Percentiles rank a stretch among this genome's conserved stretches.
These are phyloP conservation scores for Agonopterix heracliana DNA, from an alignment of 2,888 invertebrate species.

Conservation along the genomic window DNA sequence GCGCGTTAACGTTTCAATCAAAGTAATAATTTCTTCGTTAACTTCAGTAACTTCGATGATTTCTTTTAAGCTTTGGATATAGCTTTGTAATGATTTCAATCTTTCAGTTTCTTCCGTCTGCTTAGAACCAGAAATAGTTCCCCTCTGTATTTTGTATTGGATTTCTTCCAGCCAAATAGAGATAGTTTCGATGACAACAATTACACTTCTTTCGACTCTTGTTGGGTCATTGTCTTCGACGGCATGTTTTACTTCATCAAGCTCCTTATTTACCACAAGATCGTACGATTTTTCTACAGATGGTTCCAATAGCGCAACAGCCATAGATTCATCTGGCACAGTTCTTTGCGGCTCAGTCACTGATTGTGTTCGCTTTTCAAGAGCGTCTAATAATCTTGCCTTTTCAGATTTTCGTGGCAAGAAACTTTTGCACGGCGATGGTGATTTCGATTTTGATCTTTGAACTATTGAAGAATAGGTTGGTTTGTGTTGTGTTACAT, in stretches of 20 bases:
- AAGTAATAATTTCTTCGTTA: constrained; percentile 79
- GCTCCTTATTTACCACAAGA: constrained; percentile 76
- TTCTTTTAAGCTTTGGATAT: constrained; percentile 77
- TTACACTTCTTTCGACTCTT: constrained; percentile 81
- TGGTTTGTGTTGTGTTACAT: constrained; percentile 34
- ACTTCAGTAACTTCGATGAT: constrained; percentile 81
- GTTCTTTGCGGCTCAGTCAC: constrained; percentile 37
- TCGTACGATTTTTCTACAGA: constrained; percentile 62
- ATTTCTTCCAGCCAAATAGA: constrained; percentile 91
- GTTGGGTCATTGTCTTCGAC: constrained; percentile 74
- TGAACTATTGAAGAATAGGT: constrained; percentile 70
- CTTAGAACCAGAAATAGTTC: constrained; percentile 38
- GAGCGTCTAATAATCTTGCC: constrained; percentile 46
- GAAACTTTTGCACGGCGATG: constrained; percentile 57
- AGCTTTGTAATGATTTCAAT: constrained; percentile 63
- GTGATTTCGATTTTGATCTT: constrained; percentile 68
- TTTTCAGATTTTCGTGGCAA: constrained; percentile 45
- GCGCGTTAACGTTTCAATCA: constrained; percentile 77
- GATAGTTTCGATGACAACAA: constrained; percentile 86
- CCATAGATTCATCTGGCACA: constrained; percentile 42
- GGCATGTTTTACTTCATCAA: constrained; percentile 76
- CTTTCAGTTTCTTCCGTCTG: constrained; percentile 43
- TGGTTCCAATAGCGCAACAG: constrained; percentile 54
- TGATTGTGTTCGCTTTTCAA: constrained; percentile 58
- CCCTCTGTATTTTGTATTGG: constrained; percentile 82